phyloP scores from a whole-genome alignment of 2,797 vertebrate species.

The Acanthornis magna region DNA sequence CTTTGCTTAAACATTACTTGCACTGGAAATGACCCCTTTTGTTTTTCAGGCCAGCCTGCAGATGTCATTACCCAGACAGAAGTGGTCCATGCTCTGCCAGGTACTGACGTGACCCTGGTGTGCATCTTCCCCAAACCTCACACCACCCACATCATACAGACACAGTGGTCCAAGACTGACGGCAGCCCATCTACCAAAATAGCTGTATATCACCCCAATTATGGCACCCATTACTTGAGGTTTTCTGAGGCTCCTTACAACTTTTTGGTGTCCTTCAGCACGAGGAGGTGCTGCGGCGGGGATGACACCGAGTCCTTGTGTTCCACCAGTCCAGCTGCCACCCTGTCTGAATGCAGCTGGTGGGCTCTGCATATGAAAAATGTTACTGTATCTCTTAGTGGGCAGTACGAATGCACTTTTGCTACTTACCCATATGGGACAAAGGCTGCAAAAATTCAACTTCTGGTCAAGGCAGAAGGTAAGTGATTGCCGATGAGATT shows the following conservation, averaged over 20 bases:
- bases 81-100: constrained; percentile 9
- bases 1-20: neutral
- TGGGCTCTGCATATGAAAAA: constrained; percentile 65
- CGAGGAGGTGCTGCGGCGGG: neutral
- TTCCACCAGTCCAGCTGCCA: neutral
- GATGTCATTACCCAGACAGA: neutral
- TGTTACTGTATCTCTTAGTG: neutral
- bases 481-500: neutral
- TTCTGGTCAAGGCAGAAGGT: constrained; percentile 53
- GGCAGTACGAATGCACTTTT: constrained; percentile 64
- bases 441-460: constrained; percentile 30
- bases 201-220: constrained; percentile 45
- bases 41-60: constrained; percentile 45
- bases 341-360: neutral
- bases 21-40: neutral
- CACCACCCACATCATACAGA: constrained; percentile 23
- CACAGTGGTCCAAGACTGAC: constrained; percentile 65
- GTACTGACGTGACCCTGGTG: constrained; percentile 34
- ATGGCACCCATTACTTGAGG: neutral
- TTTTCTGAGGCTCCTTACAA: neutral
- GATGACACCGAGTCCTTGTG: neutral
- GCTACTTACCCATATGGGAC: constrained; percentile 52
- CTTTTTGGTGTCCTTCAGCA: constrained; percentile 12
- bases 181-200: neutral
- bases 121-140: constrained; percentile 1